phyloP scores from a whole-genome alignment of 2,888 invertebrate genomes.

The Amblyjoppa fuscipennis region DNA sequence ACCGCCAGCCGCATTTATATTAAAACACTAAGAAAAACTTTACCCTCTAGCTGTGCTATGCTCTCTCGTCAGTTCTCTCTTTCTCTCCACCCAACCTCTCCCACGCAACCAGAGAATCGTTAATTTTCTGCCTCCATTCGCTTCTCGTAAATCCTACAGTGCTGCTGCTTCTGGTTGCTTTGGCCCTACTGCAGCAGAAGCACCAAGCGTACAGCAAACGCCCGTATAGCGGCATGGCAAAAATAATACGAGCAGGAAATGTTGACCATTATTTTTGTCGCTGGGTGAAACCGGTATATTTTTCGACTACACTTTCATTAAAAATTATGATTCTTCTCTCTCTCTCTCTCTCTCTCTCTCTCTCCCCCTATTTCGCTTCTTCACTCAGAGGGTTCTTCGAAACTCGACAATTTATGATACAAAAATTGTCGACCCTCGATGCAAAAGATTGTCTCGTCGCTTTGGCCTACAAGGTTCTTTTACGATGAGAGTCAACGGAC shows the following conservation, averaged over 20 bases:
- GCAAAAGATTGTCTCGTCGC: slow-evolving; percentile 37
- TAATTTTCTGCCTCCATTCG: slow-evolving; percentile 86
- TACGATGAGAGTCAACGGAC: not conserved
- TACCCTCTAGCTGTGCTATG: slow-evolving; percentile 70
- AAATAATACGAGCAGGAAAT: slow-evolving; percentile 85
- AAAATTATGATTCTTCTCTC: slow-evolving; percentile 75
- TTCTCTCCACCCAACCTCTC: slow-evolving; percentile 63
- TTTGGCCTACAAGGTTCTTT: not conserved
- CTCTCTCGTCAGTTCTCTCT: slow-evolving; percentile 53
- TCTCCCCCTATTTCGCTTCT: slow-evolving; percentile 1
- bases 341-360: not conserved
- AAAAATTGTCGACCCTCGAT: slow-evolving; percentile 10
- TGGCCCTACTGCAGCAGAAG: slow-evolving; percentile 62
- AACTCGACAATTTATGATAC: slow-evolving; percentile 41
- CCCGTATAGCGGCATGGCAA: slow-evolving; percentile 73
- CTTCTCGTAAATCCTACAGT: slow-evolving; percentile 83
- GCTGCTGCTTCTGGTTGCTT: slow-evolving; percentile 67
- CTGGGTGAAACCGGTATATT: slow-evolving; percentile 67
- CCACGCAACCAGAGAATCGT: slow-evolving; percentile 80
- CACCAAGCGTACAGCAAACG: slow-evolving; percentile 31
- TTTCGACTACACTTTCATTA: slow-evolving; percentile 78
- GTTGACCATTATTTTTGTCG: slow-evolving; percentile 84
- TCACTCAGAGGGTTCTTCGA: slow-evolving; percentile 55
- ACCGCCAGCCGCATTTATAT: slow-evolving; percentile 84
- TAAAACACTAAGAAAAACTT: slow-evolving; percentile 85